Evolutionary conservation across 2,888 invertebrate genomes (phyloP).

Genomic region (Trimorus sp.): DNA sequence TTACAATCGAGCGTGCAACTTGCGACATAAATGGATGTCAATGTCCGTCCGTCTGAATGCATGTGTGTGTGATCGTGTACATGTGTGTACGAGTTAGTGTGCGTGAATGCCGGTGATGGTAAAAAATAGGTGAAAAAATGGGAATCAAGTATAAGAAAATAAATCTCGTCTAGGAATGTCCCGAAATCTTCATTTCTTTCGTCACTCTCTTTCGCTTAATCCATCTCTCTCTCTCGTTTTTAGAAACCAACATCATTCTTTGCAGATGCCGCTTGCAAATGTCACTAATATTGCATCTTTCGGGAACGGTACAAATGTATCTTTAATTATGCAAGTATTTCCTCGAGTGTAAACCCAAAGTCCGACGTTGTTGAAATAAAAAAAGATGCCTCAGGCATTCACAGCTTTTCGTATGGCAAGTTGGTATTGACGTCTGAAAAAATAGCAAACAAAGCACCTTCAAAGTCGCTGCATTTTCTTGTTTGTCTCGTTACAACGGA

Average conservation of each 20-base stretch:
- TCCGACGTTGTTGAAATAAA: conserved; percentile 81
- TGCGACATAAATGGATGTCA: conserved; percentile 65
- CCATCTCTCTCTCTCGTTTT: conserved; percentile 8
- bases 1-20: conserved; percentile 73
- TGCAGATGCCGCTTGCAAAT: conserved; percentile 37
- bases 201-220: conserved; percentile 7
- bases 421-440: conserved; percentile 93
- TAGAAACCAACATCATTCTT: conserved; percentile 57
- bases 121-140: conserved; percentile 25
- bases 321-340: conserved; percentile 54
- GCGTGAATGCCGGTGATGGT: background rate
- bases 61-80: too few relatives aligned
- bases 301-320: too few relatives aligned
- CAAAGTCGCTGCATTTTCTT: conserved; percentile 68
- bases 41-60: background rate
- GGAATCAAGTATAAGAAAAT: conserved; percentile 31
- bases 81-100: too few relatives aligned
- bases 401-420: conserved; percentile 96
- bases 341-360: conserved; percentile 71
- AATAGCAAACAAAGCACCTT: conserved; percentile 80
- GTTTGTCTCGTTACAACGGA: conserved; percentile 43
- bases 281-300: conserved; percentile 6
- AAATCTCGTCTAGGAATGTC: conserved; percentile 46
- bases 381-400: conserved; percentile 84
- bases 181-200: conserved; percentile 6